A percentile compares a stretch with the other conserved stretches of the same genome.
phyloP scores from a whole-genome alignment of 2,113 vertebrate species.

The Xiphophorus couchianus region DNA sequence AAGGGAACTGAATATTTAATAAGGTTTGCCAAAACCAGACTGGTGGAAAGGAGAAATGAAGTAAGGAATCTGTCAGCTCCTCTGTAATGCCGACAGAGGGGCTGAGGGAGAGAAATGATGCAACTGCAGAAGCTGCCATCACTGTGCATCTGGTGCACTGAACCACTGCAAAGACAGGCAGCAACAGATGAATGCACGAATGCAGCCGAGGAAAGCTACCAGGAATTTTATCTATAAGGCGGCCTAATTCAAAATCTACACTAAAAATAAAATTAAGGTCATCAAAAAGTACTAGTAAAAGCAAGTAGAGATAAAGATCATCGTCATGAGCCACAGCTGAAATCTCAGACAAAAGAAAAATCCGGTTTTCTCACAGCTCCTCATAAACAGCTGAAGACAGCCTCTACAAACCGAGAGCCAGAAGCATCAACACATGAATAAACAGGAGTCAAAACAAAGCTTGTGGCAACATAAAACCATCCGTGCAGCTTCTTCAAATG shows the following conservation, averaged over 20 bases:
- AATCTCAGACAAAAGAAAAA: slow-evolving; percentile 43
- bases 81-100: slow-evolving; percentile 1
- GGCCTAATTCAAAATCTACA: slow-evolving; percentile 15
- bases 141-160: slow-evolving; percentile 46
- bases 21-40: slow-evolving; percentile 9
- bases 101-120: slow-evolving; percentile 39
- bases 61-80: background rate
- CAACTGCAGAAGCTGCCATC: slow-evolving; percentile 48
- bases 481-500: slow-evolving; percentile 30
- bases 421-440: slow-evolving; percentile 61
- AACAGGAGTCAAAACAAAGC: slow-evolving; percentile 57
- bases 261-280: slow-evolving; percentile 23
- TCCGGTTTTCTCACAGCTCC: slow-evolving; percentile 21
- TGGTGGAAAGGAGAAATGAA: slow-evolving; percentile 6
- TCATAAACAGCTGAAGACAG: slow-evolving; percentile 23
- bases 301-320: slow-evolving; percentile 40
- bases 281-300: slow-evolving; percentile 32
- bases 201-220: slow-evolving; percentile 33
- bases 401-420: slow-evolving; percentile 39
- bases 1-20: slow-evolving; percentile 9
- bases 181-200: slow-evolving; percentile 38
- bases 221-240: slow-evolving; percentile 32
- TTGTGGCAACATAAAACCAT: slow-evolving; percentile 37
- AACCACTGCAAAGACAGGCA: slow-evolving; percentile 39
- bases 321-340: slow-evolving; percentile 48